phyloP scores from a whole-genome alignment of 2,888 invertebrate species.

The Lacanobia oleracea region DNA sequence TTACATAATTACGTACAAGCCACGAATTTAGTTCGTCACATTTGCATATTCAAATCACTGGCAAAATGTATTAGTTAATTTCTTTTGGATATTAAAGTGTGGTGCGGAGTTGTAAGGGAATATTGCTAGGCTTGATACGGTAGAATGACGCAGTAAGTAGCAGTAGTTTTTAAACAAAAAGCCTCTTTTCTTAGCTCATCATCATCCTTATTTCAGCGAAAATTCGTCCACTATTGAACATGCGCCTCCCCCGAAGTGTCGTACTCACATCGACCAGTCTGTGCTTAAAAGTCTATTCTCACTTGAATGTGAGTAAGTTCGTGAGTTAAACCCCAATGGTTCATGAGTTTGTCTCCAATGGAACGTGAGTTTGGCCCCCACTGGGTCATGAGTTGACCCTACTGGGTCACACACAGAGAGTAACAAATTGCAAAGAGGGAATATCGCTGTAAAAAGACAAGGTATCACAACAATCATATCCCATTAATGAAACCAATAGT shows the following conservation, averaged over 20 bases:
- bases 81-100: slow-evolving; percentile 43
- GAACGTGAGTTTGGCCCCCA: not conserved
- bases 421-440: not conserved
- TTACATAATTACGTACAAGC: slow-evolving; percentile 61
- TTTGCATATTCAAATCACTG: slow-evolving; percentile 62
- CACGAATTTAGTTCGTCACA: slow-evolving; percentile 52
- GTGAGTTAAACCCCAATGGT: too few species aligned
- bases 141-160: not conserved
- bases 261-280: too few species aligned
- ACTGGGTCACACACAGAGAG: not conserved
- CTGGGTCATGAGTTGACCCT: not conserved
- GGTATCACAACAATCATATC: not conserved
- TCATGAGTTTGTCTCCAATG: too few species aligned
- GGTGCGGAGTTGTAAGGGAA: not conserved
- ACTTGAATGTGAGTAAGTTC: too few species aligned
- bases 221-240: too few species aligned
- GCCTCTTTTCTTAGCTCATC: not conserved
- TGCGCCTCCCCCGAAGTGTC: too few species aligned
- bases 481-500: not conserved
- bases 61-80: slow-evolving; percentile 54
- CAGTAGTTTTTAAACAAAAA: not conserved
- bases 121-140: not conserved
- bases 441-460: not conserved
- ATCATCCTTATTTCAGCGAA: too few species aligned
- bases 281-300: too few species aligned